phyloP scores from a whole-genome alignment of 2,888 invertebrate species.

The Acronicta aceris region DNA sequence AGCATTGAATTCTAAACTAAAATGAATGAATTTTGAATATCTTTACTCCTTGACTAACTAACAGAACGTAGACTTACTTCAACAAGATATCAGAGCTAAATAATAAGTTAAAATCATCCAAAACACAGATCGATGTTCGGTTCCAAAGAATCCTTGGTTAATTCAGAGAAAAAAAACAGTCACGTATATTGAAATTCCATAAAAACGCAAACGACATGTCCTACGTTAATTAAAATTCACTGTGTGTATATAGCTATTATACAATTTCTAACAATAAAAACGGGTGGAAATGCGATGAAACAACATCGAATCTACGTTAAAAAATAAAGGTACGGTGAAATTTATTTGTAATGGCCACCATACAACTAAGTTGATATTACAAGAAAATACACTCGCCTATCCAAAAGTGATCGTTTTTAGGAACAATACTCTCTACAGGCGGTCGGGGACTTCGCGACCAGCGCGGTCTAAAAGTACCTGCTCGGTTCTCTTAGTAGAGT shows the following conservation, averaged over 20 bases:
- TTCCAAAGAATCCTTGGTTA: not conserved
- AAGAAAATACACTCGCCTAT: constrained; percentile 79
- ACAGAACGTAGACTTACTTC: too few relatives aligned
- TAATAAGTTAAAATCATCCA: too few relatives aligned
- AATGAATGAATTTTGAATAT: too few relatives aligned
- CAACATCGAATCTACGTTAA: constrained; percentile 72
- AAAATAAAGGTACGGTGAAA: constrained; percentile 78
- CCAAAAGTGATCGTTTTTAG: constrained; percentile 63
- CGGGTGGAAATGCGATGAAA: constrained; percentile 60
- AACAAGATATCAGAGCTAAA: too few relatives aligned
- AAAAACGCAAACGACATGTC: constrained; percentile 21
- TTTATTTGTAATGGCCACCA: constrained; percentile 84
- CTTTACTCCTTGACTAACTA: too few relatives aligned
- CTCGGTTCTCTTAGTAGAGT: constrained; percentile 46
- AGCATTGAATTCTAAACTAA: too few relatives aligned
- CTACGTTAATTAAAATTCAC: constrained; percentile 41
- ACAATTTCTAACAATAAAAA: constrained; percentile 53
- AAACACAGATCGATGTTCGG: too few relatives aligned
- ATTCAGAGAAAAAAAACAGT: constrained; percentile 7
- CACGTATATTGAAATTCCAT: constrained; percentile 30
- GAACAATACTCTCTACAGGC: constrained; percentile 53
- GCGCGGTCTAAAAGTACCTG: constrained; percentile 61
- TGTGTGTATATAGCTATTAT: constrained; percentile 14
- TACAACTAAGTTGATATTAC: constrained; percentile 76
- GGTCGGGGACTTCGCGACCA: constrained; percentile 62